Conservation (phyloP, 2,888 invertebrate genomes). For the Bibio marci region DNA sequence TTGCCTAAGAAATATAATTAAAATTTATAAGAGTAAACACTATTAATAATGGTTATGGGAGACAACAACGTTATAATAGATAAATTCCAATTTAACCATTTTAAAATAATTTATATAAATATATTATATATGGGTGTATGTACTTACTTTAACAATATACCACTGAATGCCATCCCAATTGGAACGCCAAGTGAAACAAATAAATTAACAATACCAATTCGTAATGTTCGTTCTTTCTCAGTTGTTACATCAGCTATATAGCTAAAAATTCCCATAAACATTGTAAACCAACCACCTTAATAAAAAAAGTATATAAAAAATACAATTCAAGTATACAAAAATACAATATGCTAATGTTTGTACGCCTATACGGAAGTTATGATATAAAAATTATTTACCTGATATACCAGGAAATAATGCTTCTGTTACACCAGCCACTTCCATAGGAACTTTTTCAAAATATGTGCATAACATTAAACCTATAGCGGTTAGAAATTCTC, state of each 20-base stretch:
- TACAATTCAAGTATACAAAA: neutral
- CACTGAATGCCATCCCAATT: conserved; percentile 76
- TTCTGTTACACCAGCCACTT: conserved; percentile 62
- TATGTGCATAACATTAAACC: conserved; percentile 65
- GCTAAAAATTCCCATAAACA: conserved; percentile 81
- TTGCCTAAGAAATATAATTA: too few species aligned
- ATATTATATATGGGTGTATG: neutral
- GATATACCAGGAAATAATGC: conserved; percentile 67
- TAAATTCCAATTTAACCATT: conserved; percentile 1
- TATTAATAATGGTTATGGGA: too few species aligned
- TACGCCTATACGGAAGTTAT: neutral
- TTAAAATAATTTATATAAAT: neutral
- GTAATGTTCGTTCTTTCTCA: conserved; percentile 61
- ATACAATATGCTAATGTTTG: neutral
- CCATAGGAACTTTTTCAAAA: conserved; percentile 63
- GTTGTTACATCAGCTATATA: conserved; percentile 78
- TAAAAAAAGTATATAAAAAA: neutral
- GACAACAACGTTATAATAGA: neutral
- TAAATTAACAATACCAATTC: conserved; percentile 77
- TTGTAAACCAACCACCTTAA: conserved; percentile 66
- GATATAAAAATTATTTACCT: conserved; percentile 10
- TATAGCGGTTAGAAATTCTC: conserved; percentile 61
- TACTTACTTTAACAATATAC: conserved; percentile 43
- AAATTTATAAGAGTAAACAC: too few species aligned
- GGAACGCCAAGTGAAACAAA: conserved; percentile 79